Base-by-base conservation (phyloP, 1,140 invertebrate species). In the Hylaeus anthracinus region DNA sequence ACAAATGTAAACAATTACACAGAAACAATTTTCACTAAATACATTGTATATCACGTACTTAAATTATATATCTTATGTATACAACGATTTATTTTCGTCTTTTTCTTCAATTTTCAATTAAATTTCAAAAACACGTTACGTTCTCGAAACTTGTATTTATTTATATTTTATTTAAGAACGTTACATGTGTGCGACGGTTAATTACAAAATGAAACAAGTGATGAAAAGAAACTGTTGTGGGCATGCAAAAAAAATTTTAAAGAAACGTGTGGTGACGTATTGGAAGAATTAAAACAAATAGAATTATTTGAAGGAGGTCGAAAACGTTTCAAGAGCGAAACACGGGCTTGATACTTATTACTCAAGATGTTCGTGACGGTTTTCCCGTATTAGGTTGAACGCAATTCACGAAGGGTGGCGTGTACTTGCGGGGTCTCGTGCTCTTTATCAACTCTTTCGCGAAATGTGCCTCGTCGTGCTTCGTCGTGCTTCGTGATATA, bases 321-420 rank as follows among this genome's bases (percentile, higher is more conserved):
- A 58, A 58, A 71, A 58, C 64, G 66, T 74, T 74, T 53, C 15
- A 60, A 48, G 48, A 51, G 78, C 73, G 45, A 64, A 61, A 70
- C 67, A 65, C 41, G 39, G 71, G 63, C 45, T 63, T 72, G 45
- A 61, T 71, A 64, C 45, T 82, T 73, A 67, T 72, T 72, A 66
- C 51, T 63, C 69, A 70, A 77, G 81, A 81, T 77, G 81, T 87
- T 87, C 86, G 86, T 87, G 86, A 86, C 85, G 78, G 58, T 79
- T 84, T 86, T 79, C 61, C 85, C 71, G 69, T 84, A 87, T 86
- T 87, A 71, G 78, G 67, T 87, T 84, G 82, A 86, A 77, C 63
- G 73, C 75, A 61, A 76, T 86, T 86, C 86, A 86, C 82, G 85
- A 84, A 84, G 61, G 82, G 58, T 87, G 79, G 85, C 86, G 86